Base-by-base conservation (phyloP, 2,888 invertebrate genomes). In the Podotricha telesiphe region DNA sequence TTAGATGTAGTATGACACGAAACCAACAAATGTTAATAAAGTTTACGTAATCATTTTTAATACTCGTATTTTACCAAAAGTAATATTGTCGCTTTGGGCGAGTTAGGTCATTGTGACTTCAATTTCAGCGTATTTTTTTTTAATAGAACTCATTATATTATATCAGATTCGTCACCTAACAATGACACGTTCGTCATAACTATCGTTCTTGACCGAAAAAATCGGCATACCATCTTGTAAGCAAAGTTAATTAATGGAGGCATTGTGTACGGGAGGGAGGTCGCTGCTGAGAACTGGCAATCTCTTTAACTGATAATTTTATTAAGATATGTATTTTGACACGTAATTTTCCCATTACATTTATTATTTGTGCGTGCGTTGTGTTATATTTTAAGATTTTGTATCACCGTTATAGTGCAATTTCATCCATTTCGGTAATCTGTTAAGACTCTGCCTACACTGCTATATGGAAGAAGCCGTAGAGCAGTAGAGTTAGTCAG, bases 141-240 rank as follows among this genome's bases (percentile, higher is more conserved):
- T 7, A 53, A 34, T 5, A 34, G 34, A 55, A 17, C 22, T 45
- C 20, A 17, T 59, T 59, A 62, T 48, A 19, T 62, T 48, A 48
- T 47, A 47, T 62, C 48, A 48, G 34, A 63, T 59, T 48, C 53
- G 55, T 65, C 59, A 40, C 20, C 55, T 56, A 68, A 74, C 71
- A 73, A 75, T 71, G 72, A 70, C 72, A 70, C 20, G 65, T 70
- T 67, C 67, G 68, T 67, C 42, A 64, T 64, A 67, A 51, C 40
- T 20, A 48, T 67, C 71, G 77, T 75, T 71, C 76, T 77, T 77
- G 76, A 74, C 74, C 74, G 75, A 76, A 73, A 70, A 77, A 75
- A 73, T 74, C 71, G 62, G 51, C 65, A 70, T 69, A 58, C 67
- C 62, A 42, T 55, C 63, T 48, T 68, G 68, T 67, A 71, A 70